These are phyloP conservation scores for Antheraea mylitta DNA, from an alignment of 1,140 invertebrate species.

Conservation along the genomic window DNA sequence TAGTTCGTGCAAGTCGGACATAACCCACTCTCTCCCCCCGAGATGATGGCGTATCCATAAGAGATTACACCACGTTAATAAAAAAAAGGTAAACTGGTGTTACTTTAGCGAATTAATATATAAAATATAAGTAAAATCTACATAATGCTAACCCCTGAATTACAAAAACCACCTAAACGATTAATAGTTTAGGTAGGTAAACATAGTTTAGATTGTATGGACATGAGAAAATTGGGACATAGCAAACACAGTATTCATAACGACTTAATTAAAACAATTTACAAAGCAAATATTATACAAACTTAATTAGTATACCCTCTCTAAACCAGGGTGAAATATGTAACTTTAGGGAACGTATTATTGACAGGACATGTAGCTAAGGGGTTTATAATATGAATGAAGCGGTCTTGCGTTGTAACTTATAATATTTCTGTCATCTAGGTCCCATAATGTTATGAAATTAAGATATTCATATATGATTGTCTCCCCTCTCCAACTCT, in stretches of 20 bases:
- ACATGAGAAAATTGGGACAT: conserved; percentile 39
- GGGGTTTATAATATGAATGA: conserved; percentile 48
- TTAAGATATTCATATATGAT: too few relatives aligned
- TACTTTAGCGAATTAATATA: neutral
- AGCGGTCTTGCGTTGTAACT: conserved; percentile 38
- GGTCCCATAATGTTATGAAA: too few relatives aligned
- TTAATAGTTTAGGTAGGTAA: neutral
- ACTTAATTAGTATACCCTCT: conserved; percentile 66
- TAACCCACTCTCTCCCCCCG: too few relatives aligned
- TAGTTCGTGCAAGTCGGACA: too few relatives aligned
- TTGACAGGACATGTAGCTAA: conserved; percentile 68
- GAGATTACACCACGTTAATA: too few relatives aligned
- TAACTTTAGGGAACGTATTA: conserved; percentile 52
- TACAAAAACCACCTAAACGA: neutral
- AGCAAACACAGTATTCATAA: conserved; percentile 59
- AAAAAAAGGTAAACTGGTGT: too few relatives aligned
- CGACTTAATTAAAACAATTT: conserved; percentile 65
- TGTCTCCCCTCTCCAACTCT: too few relatives aligned
- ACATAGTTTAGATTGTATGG: conserved; percentile 5
- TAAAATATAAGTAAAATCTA: neutral
- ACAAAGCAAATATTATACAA: conserved; percentile 67
- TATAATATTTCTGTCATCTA: neutral
- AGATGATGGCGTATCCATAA: too few relatives aligned
- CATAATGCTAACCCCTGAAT: neutral
- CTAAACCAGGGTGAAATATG: conserved; percentile 28